Base-by-base conservation (phyloP, 2,113 vertebrate genomes). In the Spheniscus mendiculus region DNA sequence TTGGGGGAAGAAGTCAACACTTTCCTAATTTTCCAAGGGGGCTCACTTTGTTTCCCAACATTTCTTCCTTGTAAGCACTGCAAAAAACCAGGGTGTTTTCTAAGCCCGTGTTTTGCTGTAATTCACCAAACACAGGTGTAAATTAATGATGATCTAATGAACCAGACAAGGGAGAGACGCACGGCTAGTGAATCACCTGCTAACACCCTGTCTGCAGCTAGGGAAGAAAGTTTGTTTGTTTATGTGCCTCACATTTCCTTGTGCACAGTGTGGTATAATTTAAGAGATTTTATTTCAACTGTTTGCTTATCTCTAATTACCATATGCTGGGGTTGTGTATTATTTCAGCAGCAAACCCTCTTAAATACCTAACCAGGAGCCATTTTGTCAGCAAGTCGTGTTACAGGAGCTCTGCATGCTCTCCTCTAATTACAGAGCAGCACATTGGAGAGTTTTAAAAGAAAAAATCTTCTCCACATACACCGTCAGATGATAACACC, bases 291-390 rank as follows among this genome's bases (percentile, higher is more conserved):
- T 78, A 78, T 82, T 88, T 44, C 69, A 30, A 32, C 59, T 50
- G 42, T 59, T 93, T 55, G 72, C 61, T 91, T 87, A 59, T 90
- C 89, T 91, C 92, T 89, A 71, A 93, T 90, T 85, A 30, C 86
- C 55, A 83, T 50, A 77, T 87, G 91, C 92, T 29, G 73, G 38
- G 18, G 34, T 2, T 53, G 77, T n/a, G 87, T n/a, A 36, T 59
- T 55, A 61, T 84, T 94, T 71, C 94, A 56, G 71, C 76, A 44
- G n/a, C 59, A 55, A 88, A 83, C 32, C 76, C n/a, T 66, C 70
- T 55, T 27, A 18, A 53, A 36, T 44, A 44, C 40, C 89, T 34
- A 19, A 50, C 63, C 83, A 29, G 61, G 40, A 88, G 74, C 34
- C 9, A 9, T 84, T 77, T 44, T 44, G n/a, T 67, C 62, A 20